Base-by-base conservation (phyloP, 2,888 invertebrate species). In the Pecten maximus region DNA sequence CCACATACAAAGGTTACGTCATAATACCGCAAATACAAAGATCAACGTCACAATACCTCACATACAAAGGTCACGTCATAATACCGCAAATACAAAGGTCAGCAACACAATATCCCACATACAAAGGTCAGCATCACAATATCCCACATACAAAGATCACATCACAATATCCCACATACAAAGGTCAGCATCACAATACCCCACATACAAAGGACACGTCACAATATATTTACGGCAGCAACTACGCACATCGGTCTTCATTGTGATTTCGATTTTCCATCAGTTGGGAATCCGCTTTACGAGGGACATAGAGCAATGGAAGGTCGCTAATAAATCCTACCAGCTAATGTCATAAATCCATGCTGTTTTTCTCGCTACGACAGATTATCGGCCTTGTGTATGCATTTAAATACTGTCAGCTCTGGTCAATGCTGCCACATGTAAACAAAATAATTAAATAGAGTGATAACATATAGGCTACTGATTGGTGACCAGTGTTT, bases 391-490 rank as follows among this genome's bases (percentile, higher is more conserved):
- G 23, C 35, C 35, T 60, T 74, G 35, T 19, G 2, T 35, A 74
- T 74, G 28, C 2, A 28, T 74, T 35, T 10, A 74, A 15, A 23
- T 74, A 35, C 0, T 74, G 74, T 28, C 35, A 10, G 4, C 35
- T 74, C 28, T 35, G 23, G 23, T 8, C 35, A 74, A 74, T 28
- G 28, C 10, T 74, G 15, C 23, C 23, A 10, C 35, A 35, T 10
- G 74, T 74, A 74, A 74, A 74, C 74, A 74, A 74, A 74, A 74
- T 74, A 74, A 74, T 74, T 74, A 74, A 35, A 74, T 35, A 74
- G n/a, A 23, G n/a, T 60, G 60, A 60, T 60, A n/a, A n/a, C 23
- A 16, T 48, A 60, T 60, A 16, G 60, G 4, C 60, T 23, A 23
- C 60, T n/a, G 60, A 60, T 60, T n/a, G 60, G n/a, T 60, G 23